Percentiles rank a stretch among this genome's conserved stretches.
These are phyloP conservation scores for Axis porcinus DNA, from an alignment of 2,113 vertebrate species.

Conservation along the genomic window DNA sequence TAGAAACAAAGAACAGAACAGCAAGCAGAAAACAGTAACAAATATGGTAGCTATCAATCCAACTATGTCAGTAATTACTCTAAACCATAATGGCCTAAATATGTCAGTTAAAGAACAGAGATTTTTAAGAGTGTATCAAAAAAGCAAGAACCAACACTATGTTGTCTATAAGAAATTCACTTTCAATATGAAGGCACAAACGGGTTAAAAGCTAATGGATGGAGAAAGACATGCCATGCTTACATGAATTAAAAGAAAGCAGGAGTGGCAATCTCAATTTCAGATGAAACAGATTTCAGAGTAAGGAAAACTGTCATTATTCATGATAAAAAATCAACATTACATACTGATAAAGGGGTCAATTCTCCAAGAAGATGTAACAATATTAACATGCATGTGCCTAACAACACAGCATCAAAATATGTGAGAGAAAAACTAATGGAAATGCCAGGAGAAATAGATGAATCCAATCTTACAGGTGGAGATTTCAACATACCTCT, in stretches of 20 bases:
- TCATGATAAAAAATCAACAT: neutral
- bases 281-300: neutral
- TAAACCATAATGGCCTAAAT: neutral
- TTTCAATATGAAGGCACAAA: neutral
- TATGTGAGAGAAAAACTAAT: neutral
- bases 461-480: neutral
- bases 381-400: neutral
- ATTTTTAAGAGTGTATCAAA: neutral
- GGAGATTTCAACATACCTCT: neutral
- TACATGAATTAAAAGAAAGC: neutral
- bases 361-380: neutral
- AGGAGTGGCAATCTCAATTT: neutral
- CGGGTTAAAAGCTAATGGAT: neutral
- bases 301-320: neutral
- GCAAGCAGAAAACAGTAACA: neutral
- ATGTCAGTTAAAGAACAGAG: neutral
- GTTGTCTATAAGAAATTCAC: neutral
- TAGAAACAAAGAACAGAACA: neutral
- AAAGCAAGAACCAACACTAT: neutral
- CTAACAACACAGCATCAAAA: neutral
- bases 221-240: neutral
- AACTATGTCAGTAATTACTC: neutral
- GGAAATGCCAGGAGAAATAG: neutral
- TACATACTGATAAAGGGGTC: neutral
- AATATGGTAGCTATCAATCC: neutral